Evolutionary conservation across 2,113 vertebrate genomes (phyloP).

Genomic region (Prunella fulvescens): DNA sequence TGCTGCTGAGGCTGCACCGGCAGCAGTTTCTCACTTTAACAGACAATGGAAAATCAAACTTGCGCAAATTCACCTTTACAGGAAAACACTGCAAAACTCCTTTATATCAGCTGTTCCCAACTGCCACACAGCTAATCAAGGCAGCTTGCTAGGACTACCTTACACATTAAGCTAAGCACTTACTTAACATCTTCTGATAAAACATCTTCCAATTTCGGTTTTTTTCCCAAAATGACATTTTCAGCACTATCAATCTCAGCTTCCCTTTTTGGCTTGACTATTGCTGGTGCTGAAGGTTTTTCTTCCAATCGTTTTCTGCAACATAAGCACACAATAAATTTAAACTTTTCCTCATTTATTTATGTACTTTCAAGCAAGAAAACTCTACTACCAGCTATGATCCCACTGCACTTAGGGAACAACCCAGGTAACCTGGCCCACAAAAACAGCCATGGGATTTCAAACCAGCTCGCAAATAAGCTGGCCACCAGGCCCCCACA

Average conservation of each 20-base stretch:
- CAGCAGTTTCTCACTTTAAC: neutral
- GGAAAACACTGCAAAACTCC: neutral
- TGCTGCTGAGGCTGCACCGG: neutral
- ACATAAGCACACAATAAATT: rapidly evolving
- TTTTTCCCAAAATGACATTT: slow-evolving; percentile 81
- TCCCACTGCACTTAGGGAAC: rapidly evolving
- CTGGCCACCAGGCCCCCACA: rapidly evolving
- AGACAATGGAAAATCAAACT: rapidly evolving
- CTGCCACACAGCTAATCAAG: rapidly evolving
- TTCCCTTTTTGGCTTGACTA: slow-evolving; percentile 75
- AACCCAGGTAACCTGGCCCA: neutral
- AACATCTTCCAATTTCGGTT: slow-evolving; percentile 77
- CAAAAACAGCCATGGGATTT: rapidly evolving
- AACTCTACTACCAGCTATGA: rapidly evolving
- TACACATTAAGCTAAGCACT: neutral
- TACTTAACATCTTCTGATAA: slow-evolving; percentile 86
- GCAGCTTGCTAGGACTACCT: neutral
- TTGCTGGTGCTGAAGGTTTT: slow-evolving; percentile 40
- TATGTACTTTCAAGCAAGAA: rapidly evolving
- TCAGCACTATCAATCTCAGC: slow-evolving; percentile 72
- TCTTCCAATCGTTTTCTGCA: slow-evolving; percentile 74
- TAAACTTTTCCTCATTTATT: rapidly evolving
- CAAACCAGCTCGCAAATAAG: rapidly evolving
- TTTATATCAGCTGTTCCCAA: neutral
- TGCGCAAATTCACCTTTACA: rapidly evolving